Evolutionary conservation across 2,888 invertebrate species (phyloP), one percentile per base, ranked within the genome.

Genomic region (Aphrophora alni): DNA sequence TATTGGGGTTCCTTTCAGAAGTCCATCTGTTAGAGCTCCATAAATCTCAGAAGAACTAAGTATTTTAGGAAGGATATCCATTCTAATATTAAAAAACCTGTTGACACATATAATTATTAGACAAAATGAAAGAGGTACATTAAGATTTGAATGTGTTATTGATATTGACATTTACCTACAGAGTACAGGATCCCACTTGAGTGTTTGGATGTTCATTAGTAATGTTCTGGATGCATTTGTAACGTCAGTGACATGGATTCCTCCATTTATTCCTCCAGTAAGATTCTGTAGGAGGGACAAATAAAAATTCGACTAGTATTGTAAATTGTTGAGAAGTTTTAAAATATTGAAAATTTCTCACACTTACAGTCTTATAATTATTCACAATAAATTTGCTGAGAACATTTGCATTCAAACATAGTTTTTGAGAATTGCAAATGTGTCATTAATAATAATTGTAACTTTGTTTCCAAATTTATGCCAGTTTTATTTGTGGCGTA

Each of bases 211-310:
- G 87, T 98, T 97, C 97, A 99, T 97, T 0, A 99, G 91, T 91
- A 98, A 95, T 2, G 98, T 99, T 83, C 98, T 92, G 38, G 97
- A 97, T 14, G 99, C 99, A 89, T 99, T 99, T 38, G 98, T 97
- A 0, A 98, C 97, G 89, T 99, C 99, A 0, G 99, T 99, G 0
- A 95, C 89, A 87, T 98, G 97, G 7, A 94, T 89, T 0, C 93
- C 94, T 33, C 91, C 91, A 59, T 91, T 87, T 25, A 87, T 86
- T 4, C 92, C 93, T 73, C 93, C 93, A 0, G 94, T 94, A 82
- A 95, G 88, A 87, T 95, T 94, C 93, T 93, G 85, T 10, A 86
- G 26, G n/a, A 78, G n/a, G n/a, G n/a, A n/a, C n/a, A 80, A 68
- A 38, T 24, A 78, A 82, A 82, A 77, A n/a, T n/a, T n/a, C n/a